Evolutionary conservation across 2,113 vertebrate genomes (phyloP).

Genomic region (Pelmatolapia mariae): DNA sequence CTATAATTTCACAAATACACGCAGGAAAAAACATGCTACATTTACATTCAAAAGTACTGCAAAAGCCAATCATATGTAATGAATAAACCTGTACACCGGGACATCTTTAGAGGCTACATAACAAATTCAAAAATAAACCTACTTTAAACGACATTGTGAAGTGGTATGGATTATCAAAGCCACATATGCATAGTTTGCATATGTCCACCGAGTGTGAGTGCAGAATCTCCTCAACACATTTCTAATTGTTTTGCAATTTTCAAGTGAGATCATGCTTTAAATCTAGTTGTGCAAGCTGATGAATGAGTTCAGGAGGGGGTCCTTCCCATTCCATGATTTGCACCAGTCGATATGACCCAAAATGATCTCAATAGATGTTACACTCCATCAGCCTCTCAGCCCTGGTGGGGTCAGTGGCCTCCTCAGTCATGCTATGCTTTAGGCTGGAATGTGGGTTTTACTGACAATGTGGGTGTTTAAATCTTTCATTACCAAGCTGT

Average conservation of each 20-base stretch:
- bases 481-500: not conserved
- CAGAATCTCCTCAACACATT: not conserved
- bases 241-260: not conserved
- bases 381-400: not conserved
- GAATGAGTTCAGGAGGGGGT: not conserved
- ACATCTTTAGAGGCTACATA: not conserved
- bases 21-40: not conserved
- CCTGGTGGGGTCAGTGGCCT: not conserved
- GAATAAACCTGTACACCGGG: not conserved
- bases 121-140: not conserved
- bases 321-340: not conserved
- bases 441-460: not conserved
- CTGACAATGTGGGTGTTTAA: not conserved
- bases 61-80: not conserved
- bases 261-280: not conserved
- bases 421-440: not conserved
- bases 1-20: not conserved
- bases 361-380: not conserved
- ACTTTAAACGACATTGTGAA: not conserved
- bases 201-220: not conserved
- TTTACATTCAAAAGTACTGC: not conserved
- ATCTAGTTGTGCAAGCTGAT: not conserved
- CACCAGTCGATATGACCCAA: not conserved
- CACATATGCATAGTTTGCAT: not conserved
- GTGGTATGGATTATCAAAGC: not conserved